Conservation (phyloP, 2,888 invertebrate species). For the Hipparchia sbordonii region DNA sequence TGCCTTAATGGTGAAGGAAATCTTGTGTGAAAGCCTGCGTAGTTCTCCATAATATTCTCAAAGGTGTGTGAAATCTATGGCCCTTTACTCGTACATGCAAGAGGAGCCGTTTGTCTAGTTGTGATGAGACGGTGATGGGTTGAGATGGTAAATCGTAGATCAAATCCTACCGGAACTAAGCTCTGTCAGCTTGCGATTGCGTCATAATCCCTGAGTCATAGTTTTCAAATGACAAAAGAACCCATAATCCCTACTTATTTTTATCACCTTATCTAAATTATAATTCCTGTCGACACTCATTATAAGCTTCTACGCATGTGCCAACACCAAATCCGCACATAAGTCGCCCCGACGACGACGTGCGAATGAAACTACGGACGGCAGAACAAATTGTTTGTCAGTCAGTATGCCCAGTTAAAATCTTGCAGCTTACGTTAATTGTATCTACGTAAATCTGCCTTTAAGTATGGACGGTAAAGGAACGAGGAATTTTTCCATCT, state of each 20-base stretch:
- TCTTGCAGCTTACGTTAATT: too few species aligned
- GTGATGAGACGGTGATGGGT: too few species aligned
- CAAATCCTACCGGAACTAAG: neutral
- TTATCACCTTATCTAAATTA: constrained; percentile 39
- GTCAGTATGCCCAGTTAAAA: neutral
- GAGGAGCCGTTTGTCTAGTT: too few species aligned
- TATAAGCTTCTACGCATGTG: neutral
- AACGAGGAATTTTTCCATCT: too few species aligned
- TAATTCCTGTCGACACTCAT: constrained; percentile 31
- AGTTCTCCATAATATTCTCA: too few species aligned
- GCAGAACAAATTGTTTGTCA: neutral
- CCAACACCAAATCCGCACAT: neutral
- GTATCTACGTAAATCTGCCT: too few species aligned
- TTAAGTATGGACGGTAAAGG: too few species aligned
- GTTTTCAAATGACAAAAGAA: neutral
- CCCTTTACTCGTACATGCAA: too few species aligned
- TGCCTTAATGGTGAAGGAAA: too few species aligned
- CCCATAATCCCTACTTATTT: constrained; percentile 19
- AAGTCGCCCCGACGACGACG: neutral
- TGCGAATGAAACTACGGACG: neutral
- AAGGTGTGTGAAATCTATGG: too few species aligned
- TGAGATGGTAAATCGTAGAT: neutral
- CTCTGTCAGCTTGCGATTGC: neutral
- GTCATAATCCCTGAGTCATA: neutral
- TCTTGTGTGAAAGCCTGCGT: too few species aligned